These are phyloP conservation scores for Liasis olivaceus DNA, from an alignment of 2,797 vertebrate genomes.

Conservation along the genomic window DNA sequence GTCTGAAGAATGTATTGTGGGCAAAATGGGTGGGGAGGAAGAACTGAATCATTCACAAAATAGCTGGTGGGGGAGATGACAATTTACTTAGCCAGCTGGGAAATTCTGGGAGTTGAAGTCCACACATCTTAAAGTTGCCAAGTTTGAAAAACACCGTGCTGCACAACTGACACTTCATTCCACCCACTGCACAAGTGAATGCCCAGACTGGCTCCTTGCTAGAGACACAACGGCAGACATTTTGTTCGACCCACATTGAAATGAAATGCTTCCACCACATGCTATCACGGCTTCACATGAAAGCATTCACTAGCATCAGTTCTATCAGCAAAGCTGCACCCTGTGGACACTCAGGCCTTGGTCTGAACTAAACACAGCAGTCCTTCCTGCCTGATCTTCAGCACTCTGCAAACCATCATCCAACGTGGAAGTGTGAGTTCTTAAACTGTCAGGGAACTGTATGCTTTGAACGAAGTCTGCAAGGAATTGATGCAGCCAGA, in stretches of 20 bases:
- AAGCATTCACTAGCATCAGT: not conserved
- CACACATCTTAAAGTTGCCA: not conserved
- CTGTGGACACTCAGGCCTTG: not conserved
- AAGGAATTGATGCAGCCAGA: too few species aligned
- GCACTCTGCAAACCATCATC: too few species aligned
- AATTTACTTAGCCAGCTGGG: not conserved
- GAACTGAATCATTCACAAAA: too few species aligned
- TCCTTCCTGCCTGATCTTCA: not conserved
- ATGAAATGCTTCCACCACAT: not conserved
- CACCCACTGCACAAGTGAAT: not conserved
- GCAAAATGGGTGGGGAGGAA: too few species aligned
- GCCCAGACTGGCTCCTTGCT: not conserved
- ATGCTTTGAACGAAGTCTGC: not conserved
- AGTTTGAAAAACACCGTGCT: not conserved
- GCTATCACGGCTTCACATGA: not conserved
- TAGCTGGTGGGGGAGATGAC: too few species aligned
- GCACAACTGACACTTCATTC: not conserved
- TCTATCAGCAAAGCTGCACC: not conserved
- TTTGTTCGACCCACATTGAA: not conserved
- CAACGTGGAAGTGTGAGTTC: not conserved
- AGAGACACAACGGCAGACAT: too few species aligned
- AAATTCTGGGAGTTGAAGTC: not conserved
- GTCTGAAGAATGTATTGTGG: too few species aligned
- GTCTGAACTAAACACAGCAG: not conserved
- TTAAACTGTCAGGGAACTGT: not conserved